Base-by-base conservation (phyloP, 2,113 vertebrate species). In the Epinephelus lanceolatus region DNA sequence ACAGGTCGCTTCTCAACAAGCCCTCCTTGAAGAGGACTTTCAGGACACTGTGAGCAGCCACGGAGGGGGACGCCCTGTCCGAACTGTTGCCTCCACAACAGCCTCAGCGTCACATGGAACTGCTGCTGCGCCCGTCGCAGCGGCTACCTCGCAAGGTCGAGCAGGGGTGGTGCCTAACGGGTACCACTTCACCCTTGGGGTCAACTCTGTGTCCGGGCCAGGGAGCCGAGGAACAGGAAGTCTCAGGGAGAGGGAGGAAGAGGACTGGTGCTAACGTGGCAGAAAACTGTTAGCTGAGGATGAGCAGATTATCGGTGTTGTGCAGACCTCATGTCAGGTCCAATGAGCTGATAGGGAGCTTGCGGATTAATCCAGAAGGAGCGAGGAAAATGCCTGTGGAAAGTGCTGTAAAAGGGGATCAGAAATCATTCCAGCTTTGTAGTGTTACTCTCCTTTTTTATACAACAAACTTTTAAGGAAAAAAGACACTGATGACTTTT, bases 211-310 rank as follows among this genome's bases (percentile, higher is more conserved):
- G 1, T 88, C 96, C 0, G 95, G 94, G 11, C 81, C 93, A 2
- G 93, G 93, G 59, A 65, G 93, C 75, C 91, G 96, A 88, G 92
- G 95, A 75, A 92, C 95, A n/a, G 96, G 96, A 73, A 96, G 96
- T 92, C 97, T 97, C 95, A 96, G 96, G 45, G 96, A 97, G 87
- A 92, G 95, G 1, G 96, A 97, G 0, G 96, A 97, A 75, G 97
- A 98, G 11, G 97, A 98, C 93, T 99, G 98, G 98, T 99, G 98
- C 97, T 99, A 97, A 96, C 90, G 71, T 51, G 71, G 71, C 13
- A 30, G 33, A 42, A 77, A 56, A n/a, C 18, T 77, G 63, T 74
- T 63, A 78, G 57, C 67, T 27, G 73, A 47, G 70, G 73, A 73
- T 0, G 40, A 25, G 25, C 51, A 18, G 65, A 63, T 67, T 25